Percentiles rank a stretch among this genome's conserved stretches.
Conservation (phyloP, 2,888 invertebrate species). For the Caenorhabditis virilis region DNA sequence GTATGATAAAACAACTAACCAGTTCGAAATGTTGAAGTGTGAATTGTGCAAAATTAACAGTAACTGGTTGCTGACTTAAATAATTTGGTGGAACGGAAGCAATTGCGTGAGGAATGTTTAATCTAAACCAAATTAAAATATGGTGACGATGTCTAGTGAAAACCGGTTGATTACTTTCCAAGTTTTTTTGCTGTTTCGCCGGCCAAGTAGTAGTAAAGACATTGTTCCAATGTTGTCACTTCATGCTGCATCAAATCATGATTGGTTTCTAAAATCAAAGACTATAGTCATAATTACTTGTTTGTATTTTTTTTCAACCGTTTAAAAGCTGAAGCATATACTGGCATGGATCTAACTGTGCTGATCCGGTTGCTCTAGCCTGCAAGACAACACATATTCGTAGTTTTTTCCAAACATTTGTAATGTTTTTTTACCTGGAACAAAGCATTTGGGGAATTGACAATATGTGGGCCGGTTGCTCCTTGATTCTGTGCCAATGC, state of each 20-base stretch:
- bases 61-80: slow-evolving; percentile 50
- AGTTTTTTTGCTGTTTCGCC: slow-evolving; percentile 56
- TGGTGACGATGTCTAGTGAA: background rate
- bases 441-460: slow-evolving; percentile 44
- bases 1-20: slow-evolving; percentile 32
- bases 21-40: slow-evolving; percentile 67
- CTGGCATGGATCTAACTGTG: slow-evolving; percentile 55
- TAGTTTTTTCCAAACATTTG: background rate
- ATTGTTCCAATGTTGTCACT: slow-evolving; percentile 64
- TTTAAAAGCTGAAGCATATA: slow-evolving; percentile 52
- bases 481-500: slow-evolving; percentile 8
- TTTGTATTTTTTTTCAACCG: slow-evolving; percentile 13
- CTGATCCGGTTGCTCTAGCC: slow-evolving; percentile 52
- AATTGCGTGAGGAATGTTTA: slow-evolving; percentile 62
- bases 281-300: too few relatives aligned
- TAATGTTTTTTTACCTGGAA: slow-evolving; percentile 33
- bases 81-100: slow-evolving; percentile 67
- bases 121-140: slow-evolving; percentile 18
- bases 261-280: slow-evolving; percentile 21
- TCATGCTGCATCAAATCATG: slow-evolving; percentile 55
- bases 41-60: slow-evolving; percentile 60
- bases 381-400: slow-evolving; percentile 9
- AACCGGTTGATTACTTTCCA: slow-evolving; percentile 12
- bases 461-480: slow-evolving; percentile 30
- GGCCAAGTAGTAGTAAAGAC: slow-evolving; percentile 66